Conservation (phyloP, 2,113 vertebrate genomes). For the Microtus pennsylvanicus region DNA sequence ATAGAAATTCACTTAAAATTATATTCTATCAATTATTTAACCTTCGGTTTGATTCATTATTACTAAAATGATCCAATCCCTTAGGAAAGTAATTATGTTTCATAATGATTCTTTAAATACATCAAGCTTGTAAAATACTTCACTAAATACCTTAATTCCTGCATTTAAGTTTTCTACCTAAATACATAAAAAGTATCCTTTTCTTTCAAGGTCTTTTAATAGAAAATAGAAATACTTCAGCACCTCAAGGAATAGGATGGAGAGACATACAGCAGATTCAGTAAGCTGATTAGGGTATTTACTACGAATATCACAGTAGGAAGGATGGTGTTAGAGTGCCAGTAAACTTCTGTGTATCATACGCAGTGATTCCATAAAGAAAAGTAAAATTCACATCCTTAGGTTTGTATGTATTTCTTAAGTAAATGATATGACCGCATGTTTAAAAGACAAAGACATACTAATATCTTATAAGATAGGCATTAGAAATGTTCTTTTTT, state of each 20-base stretch:
- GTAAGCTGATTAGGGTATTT: not conserved
- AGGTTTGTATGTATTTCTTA: too few relatives aligned
- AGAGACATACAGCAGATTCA: not conserved
- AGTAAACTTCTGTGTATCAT: too few relatives aligned
- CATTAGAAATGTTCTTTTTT: too few relatives aligned
- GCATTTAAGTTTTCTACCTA: not conserved
- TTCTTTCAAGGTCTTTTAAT: not conserved
- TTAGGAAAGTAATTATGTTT: not conserved
- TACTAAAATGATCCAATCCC: not conserved
- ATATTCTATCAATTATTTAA: not conserved
- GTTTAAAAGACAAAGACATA: too few relatives aligned
- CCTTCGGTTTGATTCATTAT: not conserved
- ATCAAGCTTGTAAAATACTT: not conserved
- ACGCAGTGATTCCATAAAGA: too few relatives aligned
- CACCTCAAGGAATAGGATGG: not conserved
- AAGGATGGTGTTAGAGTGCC: too few relatives aligned
- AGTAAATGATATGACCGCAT: too few relatives aligned
- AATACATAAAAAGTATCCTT: not conserved
- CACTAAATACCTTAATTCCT: not conserved
- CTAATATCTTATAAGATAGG: too few relatives aligned
- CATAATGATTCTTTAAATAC: not conserved
- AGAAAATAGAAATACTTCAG: not conserved
- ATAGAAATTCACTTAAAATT: not conserved
- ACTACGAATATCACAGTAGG: too few relatives aligned
- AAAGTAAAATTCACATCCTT: too few relatives aligned